Evolutionary conservation across 2,797 vertebrate species (phyloP), one percentile per base, ranked within the genome.

Genomic region (Pagetopsis macropterus): DNA sequence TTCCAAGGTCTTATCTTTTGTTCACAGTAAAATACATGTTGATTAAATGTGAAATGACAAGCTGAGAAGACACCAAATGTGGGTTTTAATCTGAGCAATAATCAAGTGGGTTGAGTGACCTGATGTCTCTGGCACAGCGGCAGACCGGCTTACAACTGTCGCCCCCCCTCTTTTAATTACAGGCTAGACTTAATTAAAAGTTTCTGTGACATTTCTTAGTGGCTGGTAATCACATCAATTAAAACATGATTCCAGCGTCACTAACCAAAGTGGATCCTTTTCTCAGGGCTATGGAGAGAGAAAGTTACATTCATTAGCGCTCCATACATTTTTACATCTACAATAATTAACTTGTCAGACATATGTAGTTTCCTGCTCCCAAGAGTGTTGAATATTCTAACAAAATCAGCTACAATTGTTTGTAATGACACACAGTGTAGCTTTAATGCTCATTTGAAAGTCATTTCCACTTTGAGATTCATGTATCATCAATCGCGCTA

Each of bases 131-230:
- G 62, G 57, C 72, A 44, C 46, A 9, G 69, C 73, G 65, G 70
- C 70, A 85, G 79, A 78, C 57, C n/a, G 45, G 72, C 74, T 75
- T 79, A 45, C 82, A 81, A 74, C 83, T 78, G 85, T 27, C 23
- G 23, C 23, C 40, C 37, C 23, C 37, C 45, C 31, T 48, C 48
- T 75, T 87, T 85, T 86, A 87, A 89, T 91, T 87, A 91, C 86
- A 87, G 70, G 40, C 80, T 55, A 57, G 79, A 72, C 81, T 89
- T 89, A 92, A 92, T 92, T 89, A 91, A 90, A 91, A 79, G 77
- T 86, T 85, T 88, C 85, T 77, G 80, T 87, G 87, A 85, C 88
- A 88, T 91, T 88, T 89, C 76, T 86, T 66, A 73, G 83, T 23
- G 72, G 49, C 74, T 88, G 65, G 73, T 86, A 83, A 90, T 90